These are phyloP conservation scores for Magallana nippona DNA, from an alignment of 2,888 invertebrate species.

Conservation along the genomic window DNA sequence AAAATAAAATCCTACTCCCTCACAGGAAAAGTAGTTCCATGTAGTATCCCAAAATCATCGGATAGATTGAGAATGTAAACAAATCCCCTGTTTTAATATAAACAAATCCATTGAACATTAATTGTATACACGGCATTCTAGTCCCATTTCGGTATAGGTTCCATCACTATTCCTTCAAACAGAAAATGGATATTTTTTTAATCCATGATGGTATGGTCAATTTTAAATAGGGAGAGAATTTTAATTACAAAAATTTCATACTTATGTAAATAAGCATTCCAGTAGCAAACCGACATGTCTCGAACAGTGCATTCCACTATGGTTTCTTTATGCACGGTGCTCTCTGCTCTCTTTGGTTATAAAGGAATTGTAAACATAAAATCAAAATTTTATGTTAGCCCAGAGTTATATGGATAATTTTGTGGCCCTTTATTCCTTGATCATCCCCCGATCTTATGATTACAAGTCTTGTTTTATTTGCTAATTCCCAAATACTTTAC, in stretches of 20 bases:
- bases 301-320: neutral
- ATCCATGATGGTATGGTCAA: neutral
- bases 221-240: neutral
- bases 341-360: constrained; percentile 20
- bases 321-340: constrained; percentile 4
- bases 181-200: no score
- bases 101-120: neutral
- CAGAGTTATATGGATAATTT: constrained; percentile 38
- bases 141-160: no score
- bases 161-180: no score
- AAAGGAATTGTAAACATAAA: constrained; percentile 42
- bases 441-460: constrained; percentile 36
- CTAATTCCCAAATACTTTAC: constrained; percentile 33
- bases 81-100: neutral
- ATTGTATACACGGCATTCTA: no score
- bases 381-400: constrained; percentile 44
- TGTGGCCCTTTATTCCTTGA: constrained; percentile 39
- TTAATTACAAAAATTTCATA: neutral
- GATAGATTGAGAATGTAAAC: neutral
- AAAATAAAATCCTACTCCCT: neutral
- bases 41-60: neutral
- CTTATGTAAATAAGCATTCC: constrained; percentile 6
- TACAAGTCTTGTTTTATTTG: constrained; percentile 39
- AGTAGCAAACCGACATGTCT: constrained; percentile 1
- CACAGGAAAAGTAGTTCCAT: neutral